These are phyloP conservation scores for Agonopterix alstromeriana DNA, from an alignment of 2,888 invertebrate species.

Conservation along the genomic window DNA sequence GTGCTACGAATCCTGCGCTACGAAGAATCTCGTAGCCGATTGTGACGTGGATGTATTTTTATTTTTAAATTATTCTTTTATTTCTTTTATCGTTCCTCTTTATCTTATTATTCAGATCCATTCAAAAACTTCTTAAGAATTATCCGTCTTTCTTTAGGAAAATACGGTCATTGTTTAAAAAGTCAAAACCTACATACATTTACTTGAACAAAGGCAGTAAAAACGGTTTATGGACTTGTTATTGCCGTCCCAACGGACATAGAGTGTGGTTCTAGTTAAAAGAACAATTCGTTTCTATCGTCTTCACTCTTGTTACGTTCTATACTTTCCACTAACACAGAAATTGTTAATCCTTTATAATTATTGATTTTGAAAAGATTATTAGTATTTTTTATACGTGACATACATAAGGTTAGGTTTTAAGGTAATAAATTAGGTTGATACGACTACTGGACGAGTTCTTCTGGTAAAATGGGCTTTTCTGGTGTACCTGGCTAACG, in stretches of 20 bases:
- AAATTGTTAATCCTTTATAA: no score
- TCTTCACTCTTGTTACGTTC: no score
- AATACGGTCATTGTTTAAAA: slow-evolving; percentile 75
- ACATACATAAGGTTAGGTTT: no score
- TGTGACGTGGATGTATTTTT: no score
- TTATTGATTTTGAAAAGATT: no score
- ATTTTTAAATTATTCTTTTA: background rate
- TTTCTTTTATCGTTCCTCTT: slow-evolving; percentile 1
- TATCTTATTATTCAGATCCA: slow-evolving; percentile 2
- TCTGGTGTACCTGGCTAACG: no score
- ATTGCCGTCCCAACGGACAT: slow-evolving; percentile 68
- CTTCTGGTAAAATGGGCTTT: no score
- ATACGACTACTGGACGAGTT: no score
- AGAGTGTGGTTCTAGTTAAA: slow-evolving; percentile 27
- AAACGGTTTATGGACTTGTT: slow-evolving; percentile 76
- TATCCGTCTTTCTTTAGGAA: slow-evolving; percentile 20
- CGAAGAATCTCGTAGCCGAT: no score
- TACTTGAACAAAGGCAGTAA: slow-evolving; percentile 75
- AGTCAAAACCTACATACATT: slow-evolving; percentile 74
- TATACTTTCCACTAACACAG: no score
- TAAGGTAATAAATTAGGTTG: no score
- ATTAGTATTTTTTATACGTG: no score
- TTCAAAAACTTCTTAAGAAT: slow-evolving; percentile 7
- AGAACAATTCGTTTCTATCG: background rate
- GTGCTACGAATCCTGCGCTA: background rate